Evolutionary conservation across 2,888 invertebrate species (phyloP).

Genomic region (Pilophorus perplexus): DNA sequence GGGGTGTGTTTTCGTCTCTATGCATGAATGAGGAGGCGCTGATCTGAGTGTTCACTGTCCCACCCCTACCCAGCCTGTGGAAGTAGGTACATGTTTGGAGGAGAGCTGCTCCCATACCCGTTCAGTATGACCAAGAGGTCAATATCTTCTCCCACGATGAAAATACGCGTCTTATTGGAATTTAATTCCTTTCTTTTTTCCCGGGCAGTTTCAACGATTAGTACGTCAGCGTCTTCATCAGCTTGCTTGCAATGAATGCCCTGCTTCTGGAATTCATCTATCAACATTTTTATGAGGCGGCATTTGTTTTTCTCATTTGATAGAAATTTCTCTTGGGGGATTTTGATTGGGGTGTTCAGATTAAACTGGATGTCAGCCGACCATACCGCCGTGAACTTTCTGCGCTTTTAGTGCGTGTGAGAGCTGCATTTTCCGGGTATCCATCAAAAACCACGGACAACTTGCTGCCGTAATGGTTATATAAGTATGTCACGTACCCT

Average conservation of each 20-base stretch:
- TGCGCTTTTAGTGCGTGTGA: too few species aligned
- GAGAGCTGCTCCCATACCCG: neutral
- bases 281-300: slow-evolving; percentile 7
- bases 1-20: neutral
- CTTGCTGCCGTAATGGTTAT: too few species aligned
- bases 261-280: neutral
- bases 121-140: slow-evolving; percentile 6
- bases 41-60: neutral
- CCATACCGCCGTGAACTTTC: too few species aligned
- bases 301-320: slow-evolving; percentile 1
- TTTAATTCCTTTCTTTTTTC: neutral
- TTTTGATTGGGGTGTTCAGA: neutral
- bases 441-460: too few species aligned
- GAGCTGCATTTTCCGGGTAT: too few species aligned
- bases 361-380: neutral
- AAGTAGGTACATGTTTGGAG: neutral
- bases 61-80: slow-evolving; percentile 1
- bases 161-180: neutral
- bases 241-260: neutral
- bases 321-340: neutral
- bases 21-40: neutral
- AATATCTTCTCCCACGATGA: neutral
- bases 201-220: neutral
- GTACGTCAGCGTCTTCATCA: slow-evolving; percentile 1
- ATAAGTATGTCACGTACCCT: too few species aligned